These are phyloP conservation scores for Flexamia atlantica DNA, from an alignment of 2,888 invertebrate species.

Conservation along the genomic window DNA sequence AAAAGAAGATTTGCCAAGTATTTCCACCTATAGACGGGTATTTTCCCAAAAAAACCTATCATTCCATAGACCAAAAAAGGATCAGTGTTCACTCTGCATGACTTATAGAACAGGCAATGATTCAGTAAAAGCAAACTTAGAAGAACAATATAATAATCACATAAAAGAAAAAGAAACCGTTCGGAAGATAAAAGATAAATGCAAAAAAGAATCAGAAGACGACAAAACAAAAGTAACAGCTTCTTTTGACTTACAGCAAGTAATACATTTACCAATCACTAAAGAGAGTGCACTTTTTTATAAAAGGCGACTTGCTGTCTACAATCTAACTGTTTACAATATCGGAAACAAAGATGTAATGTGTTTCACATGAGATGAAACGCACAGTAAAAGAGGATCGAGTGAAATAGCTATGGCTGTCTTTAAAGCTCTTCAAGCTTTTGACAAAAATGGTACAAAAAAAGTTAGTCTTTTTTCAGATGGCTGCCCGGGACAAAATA, in stretches of 20 bases:
- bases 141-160: background rate
- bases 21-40: background rate
- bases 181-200: background rate
- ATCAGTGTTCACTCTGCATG: constrained; percentile 10
- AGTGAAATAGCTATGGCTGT: background rate
- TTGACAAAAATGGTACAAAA: background rate
- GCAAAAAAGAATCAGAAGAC: background rate
- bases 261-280: constrained; percentile 38
- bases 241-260: constrained; percentile 46
- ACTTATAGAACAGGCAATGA: background rate
- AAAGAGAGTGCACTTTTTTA: constrained; percentile 37
- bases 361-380: background rate
- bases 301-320: background rate
- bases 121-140: background rate
- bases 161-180: constrained; percentile 3
- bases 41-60: background rate
- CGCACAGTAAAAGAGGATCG: background rate
- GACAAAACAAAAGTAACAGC: constrained; percentile 29
- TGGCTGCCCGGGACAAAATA: constrained; percentile 41
- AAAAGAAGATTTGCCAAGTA: background rate
- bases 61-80: constrained; percentile 9
- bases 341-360: background rate
- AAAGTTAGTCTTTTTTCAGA: constrained; percentile 22
- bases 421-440: background rate
- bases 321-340: background rate